Evolutionary conservation across 2,113 vertebrate species (phyloP).

Genomic region (Eurystomus gularis): DNA sequence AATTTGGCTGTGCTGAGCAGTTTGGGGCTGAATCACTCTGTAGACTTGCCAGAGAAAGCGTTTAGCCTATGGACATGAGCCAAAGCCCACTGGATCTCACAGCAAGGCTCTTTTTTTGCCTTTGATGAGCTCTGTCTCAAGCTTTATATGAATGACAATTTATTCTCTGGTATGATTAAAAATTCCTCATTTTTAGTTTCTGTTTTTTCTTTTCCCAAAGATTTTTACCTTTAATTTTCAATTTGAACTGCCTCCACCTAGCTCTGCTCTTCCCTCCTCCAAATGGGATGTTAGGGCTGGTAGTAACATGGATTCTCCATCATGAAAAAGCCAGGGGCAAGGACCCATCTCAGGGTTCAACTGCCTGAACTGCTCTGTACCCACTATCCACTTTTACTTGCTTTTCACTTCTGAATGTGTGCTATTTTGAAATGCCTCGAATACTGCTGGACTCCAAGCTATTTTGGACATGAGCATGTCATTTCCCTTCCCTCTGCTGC

Average conservation of each 20-base stretch:
- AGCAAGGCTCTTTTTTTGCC: slow-evolving; percentile 8
- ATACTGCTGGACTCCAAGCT: background rate
- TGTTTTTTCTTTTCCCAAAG: background rate
- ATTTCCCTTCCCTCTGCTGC: slow-evolving; percentile 56
- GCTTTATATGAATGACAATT: background rate
- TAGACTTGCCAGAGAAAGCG: slow-evolving; percentile 35
- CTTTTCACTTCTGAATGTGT: background rate
- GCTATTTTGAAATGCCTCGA: background rate
- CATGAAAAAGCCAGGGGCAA: background rate
- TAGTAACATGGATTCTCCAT: fast-evolving
- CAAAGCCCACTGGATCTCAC: slow-evolving; percentile 47
- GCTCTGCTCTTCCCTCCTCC: background rate
- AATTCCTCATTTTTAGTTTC: background rate
- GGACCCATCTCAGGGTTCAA: background rate
- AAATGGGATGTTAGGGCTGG: background rate
- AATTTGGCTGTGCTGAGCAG: slow-evolving; percentile 37
- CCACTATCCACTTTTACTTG: background rate
- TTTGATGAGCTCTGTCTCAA: background rate
- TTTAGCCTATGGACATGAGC: slow-evolving; percentile 22
- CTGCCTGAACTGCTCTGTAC: background rate
- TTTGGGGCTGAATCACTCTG: slow-evolving; percentile 50
- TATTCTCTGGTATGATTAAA: background rate
- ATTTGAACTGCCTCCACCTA: background rate
- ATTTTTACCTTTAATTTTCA: background rate
- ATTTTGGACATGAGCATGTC: slow-evolving; percentile 8